These are phyloP conservation scores for Syngnathus typhle DNA, from an alignment of 2,113 vertebrate genomes.

Conservation along the genomic window DNA sequence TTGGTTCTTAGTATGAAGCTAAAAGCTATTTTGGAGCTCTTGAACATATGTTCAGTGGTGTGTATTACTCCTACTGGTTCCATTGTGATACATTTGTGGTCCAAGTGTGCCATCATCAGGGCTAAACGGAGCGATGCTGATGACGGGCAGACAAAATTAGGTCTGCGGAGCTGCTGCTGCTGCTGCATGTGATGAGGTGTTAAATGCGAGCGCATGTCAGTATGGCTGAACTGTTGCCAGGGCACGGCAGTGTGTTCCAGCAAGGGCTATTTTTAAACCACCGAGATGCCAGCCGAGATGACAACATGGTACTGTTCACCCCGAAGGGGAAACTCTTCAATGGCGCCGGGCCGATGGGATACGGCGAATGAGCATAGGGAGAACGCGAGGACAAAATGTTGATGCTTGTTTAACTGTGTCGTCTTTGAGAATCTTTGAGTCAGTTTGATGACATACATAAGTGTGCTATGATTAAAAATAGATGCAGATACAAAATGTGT, in stretches of 20 bases:
- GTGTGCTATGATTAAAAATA: background rate
- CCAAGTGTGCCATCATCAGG: background rate
- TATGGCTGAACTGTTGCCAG: constrained; percentile 34
- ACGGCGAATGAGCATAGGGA: constrained; percentile 32
- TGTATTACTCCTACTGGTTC: background rate
- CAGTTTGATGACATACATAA: background rate
- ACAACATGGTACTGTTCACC: constrained; percentile 55
- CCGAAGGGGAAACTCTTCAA: constrained; percentile 49
- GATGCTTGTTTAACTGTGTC: constrained; percentile 52
- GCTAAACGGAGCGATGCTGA: constrained; percentile 17
- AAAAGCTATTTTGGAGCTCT: background rate
- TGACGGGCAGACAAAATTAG: constrained; percentile 52
- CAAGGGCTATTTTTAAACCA: constrained; percentile 58
- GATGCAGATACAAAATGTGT: background rate
- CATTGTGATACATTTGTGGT: background rate
- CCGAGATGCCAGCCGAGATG: constrained; percentile 53
- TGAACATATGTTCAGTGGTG: background rate
- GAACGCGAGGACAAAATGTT: constrained; percentile 31
- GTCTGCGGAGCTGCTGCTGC: constrained; percentile 42
- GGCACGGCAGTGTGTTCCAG: constrained; percentile 27
- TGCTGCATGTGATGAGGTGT: constrained; percentile 31
- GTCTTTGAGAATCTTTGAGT: constrained; percentile 9
- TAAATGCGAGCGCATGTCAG: constrained; percentile 27
- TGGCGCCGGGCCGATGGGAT: constrained; percentile 41
- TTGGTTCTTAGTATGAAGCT: background rate